These are phyloP conservation scores for Drosophila cyrtoloma DNA, from an alignment of 2,888 invertebrate species.

Conservation along the genomic window DNA sequence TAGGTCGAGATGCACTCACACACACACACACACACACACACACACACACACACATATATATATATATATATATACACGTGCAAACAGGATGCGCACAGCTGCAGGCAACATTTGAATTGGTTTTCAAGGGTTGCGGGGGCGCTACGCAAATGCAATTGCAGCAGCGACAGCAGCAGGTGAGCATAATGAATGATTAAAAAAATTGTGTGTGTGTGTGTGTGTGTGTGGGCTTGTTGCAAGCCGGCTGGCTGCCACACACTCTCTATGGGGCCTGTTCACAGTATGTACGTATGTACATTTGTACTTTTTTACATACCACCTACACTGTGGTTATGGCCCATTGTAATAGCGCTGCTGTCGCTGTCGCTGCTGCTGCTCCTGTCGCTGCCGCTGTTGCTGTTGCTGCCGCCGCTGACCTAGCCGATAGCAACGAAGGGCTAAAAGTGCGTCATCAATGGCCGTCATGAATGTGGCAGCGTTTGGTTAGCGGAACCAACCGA, in stretches of 20 bases:
- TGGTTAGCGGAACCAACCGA: conserved; percentile 46
- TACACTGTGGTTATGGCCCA: conserved; percentile 17
- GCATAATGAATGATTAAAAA: conserved; percentile 55
- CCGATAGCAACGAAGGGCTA: conserved; percentile 81
- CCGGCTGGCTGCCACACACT: conserved; percentile 44
- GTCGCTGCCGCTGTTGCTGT: conserved; percentile 5
- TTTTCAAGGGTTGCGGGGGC: conserved; percentile 58
- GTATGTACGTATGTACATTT: background rate
- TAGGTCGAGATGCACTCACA: conserved; percentile 74
- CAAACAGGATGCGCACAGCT: conserved; percentile 49
- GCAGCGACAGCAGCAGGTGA: conserved; percentile 68
- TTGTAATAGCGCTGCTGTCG: conserved; percentile 1
- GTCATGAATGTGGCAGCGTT: conserved; percentile 65
- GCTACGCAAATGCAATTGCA: conserved; percentile 27
- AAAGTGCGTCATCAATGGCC: conserved; percentile 83
- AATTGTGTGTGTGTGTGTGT: background rate
- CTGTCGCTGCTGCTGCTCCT: background rate
- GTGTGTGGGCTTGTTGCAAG: conserved; percentile 48
- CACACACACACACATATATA: background rate
- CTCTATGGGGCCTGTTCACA: conserved; percentile 10
- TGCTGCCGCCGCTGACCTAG: conserved; percentile 32
- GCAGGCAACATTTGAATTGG: conserved; percentile 73
- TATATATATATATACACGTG: conserved; percentile 9
- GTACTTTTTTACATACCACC: conserved; percentile 11
- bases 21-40: conserved; percentile 11